Evolutionary conservation across 2,113 vertebrate genomes (phyloP), one percentile per base, ranked within the genome.

Genomic region (Psammodynastes pulverulentus): DNA sequence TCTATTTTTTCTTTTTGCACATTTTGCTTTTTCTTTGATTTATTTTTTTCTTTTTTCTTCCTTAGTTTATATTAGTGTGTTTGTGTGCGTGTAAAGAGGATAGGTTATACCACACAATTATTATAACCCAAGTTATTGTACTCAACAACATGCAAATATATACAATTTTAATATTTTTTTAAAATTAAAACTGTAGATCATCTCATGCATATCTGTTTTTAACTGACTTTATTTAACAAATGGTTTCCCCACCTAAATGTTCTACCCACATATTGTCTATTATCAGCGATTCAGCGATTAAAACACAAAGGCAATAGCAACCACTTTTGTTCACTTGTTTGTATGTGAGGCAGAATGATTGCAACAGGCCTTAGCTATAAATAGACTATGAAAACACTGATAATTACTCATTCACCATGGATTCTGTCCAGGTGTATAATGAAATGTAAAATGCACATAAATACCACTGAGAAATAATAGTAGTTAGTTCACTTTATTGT

Each of bases 351-450:
- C 54, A 92, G 62, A 15, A 53, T 90, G 26, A 51, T 92, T 93
- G 5, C 56, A 86, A 88, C 0, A 43, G 91, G 86, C 91, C 53
- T 29, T 13, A 92, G 34, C 12, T 24, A 15, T 5, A 94, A 90
- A 88, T 88, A 92, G 46, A 43, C 84, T 86, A 91, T 94, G 89
- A 89, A 94, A 92, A 94, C 90, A 89, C 3, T 39, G n/a, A 91
- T 92, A 89, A 45, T 85, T 87, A 3, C 39, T 94, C 88, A 58
- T 45, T 84, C 15, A 93, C 62, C 88, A 51, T 0, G 9, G 51
- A 89, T 94, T 89, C 92, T 89, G 34, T 88, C 15, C 86, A 87
- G 93, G 52, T 90, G 86, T 49, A 49, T 94, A 94, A 96, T 45
- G 21, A 67, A 86, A 89, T 88, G 2, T 49, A 6, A 46, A 94